phyloP scores from a whole-genome alignment of 2,113 vertebrate species.

The Chaetodon trifascialis region DNA sequence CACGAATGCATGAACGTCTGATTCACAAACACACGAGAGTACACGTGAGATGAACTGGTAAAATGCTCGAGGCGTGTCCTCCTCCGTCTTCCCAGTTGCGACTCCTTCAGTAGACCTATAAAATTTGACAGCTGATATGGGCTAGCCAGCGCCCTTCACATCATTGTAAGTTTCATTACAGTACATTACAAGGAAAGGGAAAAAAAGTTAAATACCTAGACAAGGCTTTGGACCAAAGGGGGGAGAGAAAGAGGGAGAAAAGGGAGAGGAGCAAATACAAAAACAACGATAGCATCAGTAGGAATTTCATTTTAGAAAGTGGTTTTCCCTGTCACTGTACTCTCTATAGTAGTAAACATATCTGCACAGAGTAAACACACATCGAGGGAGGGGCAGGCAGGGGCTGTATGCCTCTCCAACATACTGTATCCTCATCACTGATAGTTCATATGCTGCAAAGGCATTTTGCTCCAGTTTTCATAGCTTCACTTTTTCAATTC shows the following conservation, averaged over 20 bases:
- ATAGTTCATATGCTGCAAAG: slow-evolving; percentile 44
- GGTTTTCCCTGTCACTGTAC: slow-evolving; percentile 79
- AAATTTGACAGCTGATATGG: slow-evolving; percentile 65
- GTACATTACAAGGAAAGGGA: slow-evolving; percentile 65
- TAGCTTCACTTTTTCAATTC: slow-evolving; percentile 64
- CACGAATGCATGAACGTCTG: slow-evolving; percentile 7
- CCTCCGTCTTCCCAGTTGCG: slow-evolving; percentile 28
- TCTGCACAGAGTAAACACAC: slow-evolving; percentile 79
- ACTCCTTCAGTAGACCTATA: slow-evolving; percentile 64
- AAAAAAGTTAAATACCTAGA: slow-evolving; percentile 56
- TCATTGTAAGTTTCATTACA: slow-evolving; percentile 63
- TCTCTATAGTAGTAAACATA: slow-evolving; percentile 76
- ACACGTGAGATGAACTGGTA: slow-evolving; percentile 41
- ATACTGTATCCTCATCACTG: slow-evolving; percentile 50
- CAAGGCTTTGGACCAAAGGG: slow-evolving; percentile 43
- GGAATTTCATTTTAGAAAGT: slow-evolving; percentile 76
- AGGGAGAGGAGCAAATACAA: slow-evolving; percentile 59
- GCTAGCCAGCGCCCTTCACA: slow-evolving; percentile 79
- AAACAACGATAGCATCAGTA: slow-evolving; percentile 68
- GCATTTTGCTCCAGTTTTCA: slow-evolving; percentile 56
- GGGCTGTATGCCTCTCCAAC: slow-evolving; percentile 48
- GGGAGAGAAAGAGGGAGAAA: slow-evolving; percentile 17
- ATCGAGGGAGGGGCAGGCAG: slow-evolving; percentile 39
- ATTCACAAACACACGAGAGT: slow-evolving; percentile 17
- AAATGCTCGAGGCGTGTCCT: slow-evolving; percentile 41